These are phyloP conservation scores for Bactericera cockerelli DNA, from an alignment of 1,140 invertebrate genomes.

Conservation along the genomic window DNA sequence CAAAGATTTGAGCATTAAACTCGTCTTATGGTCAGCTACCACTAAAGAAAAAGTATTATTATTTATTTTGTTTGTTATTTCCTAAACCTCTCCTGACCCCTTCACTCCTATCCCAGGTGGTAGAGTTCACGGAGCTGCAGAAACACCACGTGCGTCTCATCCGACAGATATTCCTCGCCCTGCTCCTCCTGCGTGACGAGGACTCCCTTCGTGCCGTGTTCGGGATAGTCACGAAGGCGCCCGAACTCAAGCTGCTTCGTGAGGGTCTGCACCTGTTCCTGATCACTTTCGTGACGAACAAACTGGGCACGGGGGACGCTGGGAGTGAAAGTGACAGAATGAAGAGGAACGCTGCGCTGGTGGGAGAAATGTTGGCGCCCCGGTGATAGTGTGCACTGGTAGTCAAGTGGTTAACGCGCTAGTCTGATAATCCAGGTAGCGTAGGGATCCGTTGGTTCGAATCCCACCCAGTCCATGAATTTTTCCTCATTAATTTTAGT, in stretches of 20 bases:
- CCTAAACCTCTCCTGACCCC: too few relatives aligned
- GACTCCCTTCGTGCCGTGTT: constrained; percentile 46
- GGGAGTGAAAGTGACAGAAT: constrained; percentile 32
- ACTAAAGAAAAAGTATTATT: too few relatives aligned
- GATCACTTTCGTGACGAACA: constrained; percentile 57
- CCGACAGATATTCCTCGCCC: constrained; percentile 47
- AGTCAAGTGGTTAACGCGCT: too few relatives aligned
- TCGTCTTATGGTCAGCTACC: too few relatives aligned
- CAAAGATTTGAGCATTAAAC: too few relatives aligned
- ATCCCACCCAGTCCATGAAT: too few relatives aligned
- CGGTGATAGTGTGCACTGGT: too few relatives aligned
- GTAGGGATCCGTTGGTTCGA: too few relatives aligned
- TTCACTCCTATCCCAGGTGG: constrained; percentile 41
- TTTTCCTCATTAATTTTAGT: too few relatives aligned
- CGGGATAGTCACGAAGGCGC: constrained; percentile 41
- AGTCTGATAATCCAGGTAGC: too few relatives aligned
- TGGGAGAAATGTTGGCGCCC: neutral
- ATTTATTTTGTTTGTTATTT: constrained; percentile 11
- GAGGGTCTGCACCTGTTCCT: constrained; percentile 64
- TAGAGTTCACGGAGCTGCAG: constrained; percentile 65
- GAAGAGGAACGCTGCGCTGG: neutral
- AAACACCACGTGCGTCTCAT: constrained; percentile 50
- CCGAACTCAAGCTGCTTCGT: constrained; percentile 51
- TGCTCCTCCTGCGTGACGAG: constrained; percentile 44
- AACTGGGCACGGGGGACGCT: constrained; percentile 31